Base-by-base conservation (phyloP, 2,113 vertebrate genomes). In the Barbus barbus region DNA sequence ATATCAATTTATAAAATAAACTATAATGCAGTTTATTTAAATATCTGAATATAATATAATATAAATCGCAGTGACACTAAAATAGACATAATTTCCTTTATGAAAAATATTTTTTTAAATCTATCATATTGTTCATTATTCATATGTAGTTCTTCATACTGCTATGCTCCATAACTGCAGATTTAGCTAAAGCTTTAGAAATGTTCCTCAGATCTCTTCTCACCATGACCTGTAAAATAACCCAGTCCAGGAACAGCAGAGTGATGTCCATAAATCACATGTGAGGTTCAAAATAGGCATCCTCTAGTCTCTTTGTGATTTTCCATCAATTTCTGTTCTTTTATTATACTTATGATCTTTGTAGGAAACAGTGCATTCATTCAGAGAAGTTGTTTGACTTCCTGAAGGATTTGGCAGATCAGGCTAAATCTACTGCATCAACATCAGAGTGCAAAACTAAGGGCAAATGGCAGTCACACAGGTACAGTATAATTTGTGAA, bases 301-400 rank as follows among this genome's bases (percentile, higher is more conserved):
- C 5, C 9, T 67, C 53, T 24, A 26, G 2, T 36, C 28, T 41
- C 0, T 41, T 9, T 41, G 38, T 9, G 38, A 41, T 8, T 5
- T 41, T 76, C 3, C 61, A 46, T 56, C 36, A 6, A 3, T 22
- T 22, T 65, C 26, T 12, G 22, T 56, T 83, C 31, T n/a, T 44
- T 79, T n/a, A n/a, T n/a, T n/a, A n/a, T n/a, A n/a, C n/a, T 24
- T 13, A n/a, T 41, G 12, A 14, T 83, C 26, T 41, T 80, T 87
- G 18, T 67, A 95, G 94, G 91, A 93, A 91, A 78, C 93, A 94
- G 89, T 94, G 94, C 85, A 93, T 94, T 0, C 90, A 94, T 86
- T 92, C 93, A 1, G 94, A 95, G 86, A 92, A 88, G 84, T 87
- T 92, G 36, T 94, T 94, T 84, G 91, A 94, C 89, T 95, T 95